These are phyloP conservation scores for Pampusana beccarii DNA, from an alignment of 2,113 vertebrate genomes.

Conservation along the genomic window DNA sequence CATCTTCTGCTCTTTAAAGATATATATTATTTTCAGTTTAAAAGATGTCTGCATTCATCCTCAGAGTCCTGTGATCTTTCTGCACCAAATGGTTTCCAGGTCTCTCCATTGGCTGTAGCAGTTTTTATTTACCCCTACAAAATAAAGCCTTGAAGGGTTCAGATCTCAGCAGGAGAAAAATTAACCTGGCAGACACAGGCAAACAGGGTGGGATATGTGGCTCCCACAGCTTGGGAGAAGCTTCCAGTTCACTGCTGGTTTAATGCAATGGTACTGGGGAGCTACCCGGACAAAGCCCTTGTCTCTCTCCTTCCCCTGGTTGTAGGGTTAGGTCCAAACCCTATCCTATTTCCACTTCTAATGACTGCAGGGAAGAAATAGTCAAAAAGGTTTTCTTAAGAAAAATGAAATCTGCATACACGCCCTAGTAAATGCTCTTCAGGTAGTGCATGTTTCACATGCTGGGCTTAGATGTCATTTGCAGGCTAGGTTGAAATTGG, in stretches of 20 bases:
- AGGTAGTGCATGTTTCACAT: not conserved
- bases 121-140: not conserved
- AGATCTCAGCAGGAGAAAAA: constrained; percentile 26
- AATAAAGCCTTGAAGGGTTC: not conserved
- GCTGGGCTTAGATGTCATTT: not conserved
- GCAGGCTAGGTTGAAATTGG: not conserved
- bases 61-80: not conserved
- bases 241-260: not conserved
- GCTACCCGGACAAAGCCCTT: not conserved
- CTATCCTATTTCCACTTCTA: not conserved
- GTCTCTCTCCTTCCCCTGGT: not conserved
- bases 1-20: not conserved
- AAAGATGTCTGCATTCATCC: not conserved
- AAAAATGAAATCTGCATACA: not conserved
- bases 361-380: not conserved
- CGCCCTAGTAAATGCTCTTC: not conserved
- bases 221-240: not conserved
- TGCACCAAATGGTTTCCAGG: not conserved
- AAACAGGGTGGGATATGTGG: not conserved
- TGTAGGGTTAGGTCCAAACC: not conserved
- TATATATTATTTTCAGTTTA: not conserved
- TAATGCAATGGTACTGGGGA: not conserved
- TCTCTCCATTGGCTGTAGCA: not conserved
- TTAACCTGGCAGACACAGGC: not conserved
- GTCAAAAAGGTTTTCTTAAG: not conserved